Conservation (phyloP, 2,113 vertebrate species). For the Otis tarda region DNA sequence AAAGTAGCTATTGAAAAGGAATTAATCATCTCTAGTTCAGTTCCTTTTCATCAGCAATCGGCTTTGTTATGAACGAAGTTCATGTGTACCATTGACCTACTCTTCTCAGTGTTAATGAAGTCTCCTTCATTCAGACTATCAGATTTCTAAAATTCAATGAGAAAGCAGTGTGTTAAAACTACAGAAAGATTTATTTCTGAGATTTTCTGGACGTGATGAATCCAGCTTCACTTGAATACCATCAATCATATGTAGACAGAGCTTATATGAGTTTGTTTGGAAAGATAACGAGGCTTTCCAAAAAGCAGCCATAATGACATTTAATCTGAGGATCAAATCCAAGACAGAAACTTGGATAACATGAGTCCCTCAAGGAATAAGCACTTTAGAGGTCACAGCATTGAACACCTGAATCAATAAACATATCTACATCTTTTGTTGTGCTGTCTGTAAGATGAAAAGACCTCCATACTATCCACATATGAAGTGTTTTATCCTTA, state of each 20-base stretch:
- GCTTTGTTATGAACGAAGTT: constrained; percentile 30
- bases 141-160: background rate
- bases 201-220: constrained; percentile 24
- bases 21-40: background rate
- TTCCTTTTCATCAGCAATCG: constrained; percentile 8
- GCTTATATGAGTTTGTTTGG: background rate
- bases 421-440: background rate
- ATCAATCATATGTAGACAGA: background rate
- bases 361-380: background rate
- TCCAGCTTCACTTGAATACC: background rate
- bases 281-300: constrained; percentile 3
- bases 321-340: background rate
- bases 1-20: background rate
- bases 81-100: background rate
- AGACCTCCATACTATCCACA: background rate
- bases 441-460: background rate
- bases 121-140: background rate
- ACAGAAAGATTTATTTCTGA: constrained; percentile 7
- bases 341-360: background rate
- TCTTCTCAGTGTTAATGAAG: constrained; percentile 17
- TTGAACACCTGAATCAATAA: background rate
- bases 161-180: background rate
- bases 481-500: background rate
- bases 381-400: background rate
- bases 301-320: background rate